Evolutionary conservation across 2,888 invertebrate genomes (phyloP).

Genomic region (Anticlea derivata): DNA sequence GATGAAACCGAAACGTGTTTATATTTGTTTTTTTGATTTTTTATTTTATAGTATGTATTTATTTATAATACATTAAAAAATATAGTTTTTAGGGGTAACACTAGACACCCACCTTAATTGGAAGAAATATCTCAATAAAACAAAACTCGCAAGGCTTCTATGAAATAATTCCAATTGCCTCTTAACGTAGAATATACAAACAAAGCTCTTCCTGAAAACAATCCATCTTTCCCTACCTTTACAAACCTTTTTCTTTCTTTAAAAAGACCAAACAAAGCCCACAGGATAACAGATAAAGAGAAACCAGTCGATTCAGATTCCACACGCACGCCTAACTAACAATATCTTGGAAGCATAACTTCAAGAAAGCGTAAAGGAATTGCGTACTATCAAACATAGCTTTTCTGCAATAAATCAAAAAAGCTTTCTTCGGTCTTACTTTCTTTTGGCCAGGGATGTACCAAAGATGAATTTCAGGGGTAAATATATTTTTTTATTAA

Average conservation of each 20-base stretch:
- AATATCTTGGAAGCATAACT: constrained; percentile 31
- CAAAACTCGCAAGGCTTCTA: too few relatives aligned
- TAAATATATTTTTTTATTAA: too few relatives aligned
- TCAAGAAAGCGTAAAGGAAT: constrained; percentile 38
- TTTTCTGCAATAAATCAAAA: constrained; percentile 41
- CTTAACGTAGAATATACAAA: too few relatives aligned
- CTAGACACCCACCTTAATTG: too few relatives aligned
- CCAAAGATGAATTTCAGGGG: neutral
- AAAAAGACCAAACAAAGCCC: constrained; percentile 16
- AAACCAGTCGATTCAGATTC: constrained; percentile 32
- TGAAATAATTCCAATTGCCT: too few relatives aligned
- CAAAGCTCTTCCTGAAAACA: constrained; percentile 20
- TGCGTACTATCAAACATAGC: constrained; percentile 40
- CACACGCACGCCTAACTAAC: constrained; percentile 30
- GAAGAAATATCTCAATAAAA: too few relatives aligned
- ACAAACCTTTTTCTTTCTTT: too few relatives aligned
- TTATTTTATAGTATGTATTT: too few relatives aligned
- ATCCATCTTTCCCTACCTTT: constrained; percentile 14
- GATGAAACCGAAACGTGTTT: too few relatives aligned
- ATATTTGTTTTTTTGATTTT: too few relatives aligned
- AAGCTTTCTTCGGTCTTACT: constrained; percentile 32
- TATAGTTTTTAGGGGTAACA: too few relatives aligned
- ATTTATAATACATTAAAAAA: too few relatives aligned
- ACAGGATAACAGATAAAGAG: constrained; percentile 20
- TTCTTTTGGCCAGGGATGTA: constrained; percentile 8